These are phyloP conservation scores for Sturnus vulgaris DNA, from an alignment of 2,113 vertebrate species.

Conservation along the genomic window DNA sequence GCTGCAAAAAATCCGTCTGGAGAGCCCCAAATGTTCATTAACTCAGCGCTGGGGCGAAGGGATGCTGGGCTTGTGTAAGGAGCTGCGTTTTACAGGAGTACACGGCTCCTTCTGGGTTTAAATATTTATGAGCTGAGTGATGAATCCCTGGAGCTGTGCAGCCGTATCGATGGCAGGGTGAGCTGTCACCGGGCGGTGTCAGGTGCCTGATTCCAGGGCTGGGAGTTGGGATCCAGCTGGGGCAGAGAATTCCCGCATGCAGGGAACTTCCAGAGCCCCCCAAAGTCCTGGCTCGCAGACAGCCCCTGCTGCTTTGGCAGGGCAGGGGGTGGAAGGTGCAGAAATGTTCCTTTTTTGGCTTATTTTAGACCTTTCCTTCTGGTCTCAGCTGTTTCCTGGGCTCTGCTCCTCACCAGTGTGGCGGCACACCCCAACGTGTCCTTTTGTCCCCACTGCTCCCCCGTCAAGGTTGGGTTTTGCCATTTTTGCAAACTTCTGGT, in stretches of 20 bases:
- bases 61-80: background rate
- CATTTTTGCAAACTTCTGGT: background rate
- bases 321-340: background rate
- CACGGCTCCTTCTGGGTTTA: background rate
- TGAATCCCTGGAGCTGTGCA: background rate
- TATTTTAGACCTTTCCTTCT: background rate
- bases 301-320: background rate
- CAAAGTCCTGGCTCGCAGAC: fast-evolving
- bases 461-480: background rate
- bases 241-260: fast-evolving
- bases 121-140: background rate
- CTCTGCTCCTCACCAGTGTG: fast-evolving
- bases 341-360: background rate
- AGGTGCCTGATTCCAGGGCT: background rate
- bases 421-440: fast-evolving
- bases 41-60: background rate
- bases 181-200: background rate
- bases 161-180: background rate
- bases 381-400: background rate
- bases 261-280: background rate
- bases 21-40: background rate
- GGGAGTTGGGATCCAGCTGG: background rate
- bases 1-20: background rate
- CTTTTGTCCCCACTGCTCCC: background rate
- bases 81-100: fast-evolving